Conservation (phyloP, 2,888 invertebrate species). For the Chydorus sphaericus region DNA sequence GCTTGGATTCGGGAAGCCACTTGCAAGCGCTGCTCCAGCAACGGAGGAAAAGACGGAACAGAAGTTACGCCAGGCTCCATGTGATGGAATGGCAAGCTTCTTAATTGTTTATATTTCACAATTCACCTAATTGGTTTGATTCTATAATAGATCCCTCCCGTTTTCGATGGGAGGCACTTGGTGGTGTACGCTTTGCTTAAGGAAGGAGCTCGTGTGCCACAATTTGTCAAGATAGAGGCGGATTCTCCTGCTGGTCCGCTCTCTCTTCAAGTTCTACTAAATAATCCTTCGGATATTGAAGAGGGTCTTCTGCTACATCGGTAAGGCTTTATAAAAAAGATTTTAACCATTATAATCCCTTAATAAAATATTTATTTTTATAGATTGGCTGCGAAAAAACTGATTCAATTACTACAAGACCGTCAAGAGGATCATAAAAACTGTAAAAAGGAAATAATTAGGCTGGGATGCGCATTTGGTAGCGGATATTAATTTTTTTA, state of each 20-base stretch:
- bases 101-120: neutral
- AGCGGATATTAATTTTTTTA: too few species aligned
- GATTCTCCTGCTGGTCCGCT: constrained; percentile 15
- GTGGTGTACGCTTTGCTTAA: constrained; percentile 15
- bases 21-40: neutral
- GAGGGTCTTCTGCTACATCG: constrained; percentile 6
- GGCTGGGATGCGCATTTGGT: constrained; percentile 6
- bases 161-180: constrained; percentile 22
- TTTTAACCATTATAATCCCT: too few species aligned
- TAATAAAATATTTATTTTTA: neutral
- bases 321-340: neutral
- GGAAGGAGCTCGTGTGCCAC: neutral
- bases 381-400: constrained; percentile 11
- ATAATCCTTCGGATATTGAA: neutral
- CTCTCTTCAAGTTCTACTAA: neutral
- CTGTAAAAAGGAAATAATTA: constrained; percentile 9
- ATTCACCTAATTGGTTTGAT: neutral
- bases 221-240: neutral
- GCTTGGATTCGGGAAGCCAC: constrained; percentile 21
- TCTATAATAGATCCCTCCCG: constrained; percentile 18
- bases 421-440: neutral
- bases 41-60: neutral
- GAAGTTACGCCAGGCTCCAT: neutral
- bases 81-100: neutral
- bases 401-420: constrained; percentile 11